phyloP scores from a whole-genome alignment of 2,888 invertebrate genomes.

The Eurytoma adleriae region DNA sequence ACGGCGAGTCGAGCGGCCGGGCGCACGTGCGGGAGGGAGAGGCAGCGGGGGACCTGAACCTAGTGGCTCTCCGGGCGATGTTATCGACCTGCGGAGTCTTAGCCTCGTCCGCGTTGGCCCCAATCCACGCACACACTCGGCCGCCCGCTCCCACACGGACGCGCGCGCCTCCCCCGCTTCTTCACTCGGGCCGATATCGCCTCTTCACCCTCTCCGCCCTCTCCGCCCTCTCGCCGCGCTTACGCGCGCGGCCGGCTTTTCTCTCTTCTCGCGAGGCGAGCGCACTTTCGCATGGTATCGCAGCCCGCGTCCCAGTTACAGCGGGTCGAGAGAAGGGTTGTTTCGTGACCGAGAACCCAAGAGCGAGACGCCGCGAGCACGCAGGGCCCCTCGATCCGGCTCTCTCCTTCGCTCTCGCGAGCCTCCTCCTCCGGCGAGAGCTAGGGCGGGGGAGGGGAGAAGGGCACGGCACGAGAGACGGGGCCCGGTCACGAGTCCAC shows the following conservation, averaged over 20 bases:
- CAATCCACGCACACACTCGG: slow-evolving; percentile 23
- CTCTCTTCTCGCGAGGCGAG: slow-evolving; percentile 26
- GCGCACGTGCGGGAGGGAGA: slow-evolving; percentile 29
- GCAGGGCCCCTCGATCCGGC: slow-evolving; percentile 8
- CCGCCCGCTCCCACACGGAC: neutral
- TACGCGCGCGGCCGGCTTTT: neutral
- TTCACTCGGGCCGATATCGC: slow-evolving; percentile 58
- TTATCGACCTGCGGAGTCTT: slow-evolving; percentile 73
- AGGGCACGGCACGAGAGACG: slow-evolving; percentile 27
- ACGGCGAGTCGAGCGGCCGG: neutral
- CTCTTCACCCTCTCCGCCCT: slow-evolving; percentile 50
- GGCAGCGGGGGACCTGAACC: slow-evolving; percentile 71
- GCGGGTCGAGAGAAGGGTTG: slow-evolving; percentile 63
- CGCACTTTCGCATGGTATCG: slow-evolving; percentile 55
- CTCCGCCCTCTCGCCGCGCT: neutral
- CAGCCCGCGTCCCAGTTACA: slow-evolving; percentile 56
- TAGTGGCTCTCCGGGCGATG: slow-evolving; percentile 71
- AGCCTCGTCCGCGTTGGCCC: slow-evolving; percentile 56
- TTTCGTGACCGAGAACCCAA: slow-evolving; percentile 64
- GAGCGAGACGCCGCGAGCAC: slow-evolving; percentile 6
- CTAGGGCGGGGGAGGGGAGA: slow-evolving; percentile 6
- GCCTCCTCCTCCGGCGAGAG: neutral
- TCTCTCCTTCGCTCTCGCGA: neutral
- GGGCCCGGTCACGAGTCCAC: slow-evolving; percentile 58
- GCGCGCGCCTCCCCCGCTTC: slow-evolving; percentile 56